Percentiles rank a stretch among this genome's conserved stretches.
phyloP scores from a whole-genome alignment of 1,140 invertebrate genomes.

The Drosophila burlai region DNA sequence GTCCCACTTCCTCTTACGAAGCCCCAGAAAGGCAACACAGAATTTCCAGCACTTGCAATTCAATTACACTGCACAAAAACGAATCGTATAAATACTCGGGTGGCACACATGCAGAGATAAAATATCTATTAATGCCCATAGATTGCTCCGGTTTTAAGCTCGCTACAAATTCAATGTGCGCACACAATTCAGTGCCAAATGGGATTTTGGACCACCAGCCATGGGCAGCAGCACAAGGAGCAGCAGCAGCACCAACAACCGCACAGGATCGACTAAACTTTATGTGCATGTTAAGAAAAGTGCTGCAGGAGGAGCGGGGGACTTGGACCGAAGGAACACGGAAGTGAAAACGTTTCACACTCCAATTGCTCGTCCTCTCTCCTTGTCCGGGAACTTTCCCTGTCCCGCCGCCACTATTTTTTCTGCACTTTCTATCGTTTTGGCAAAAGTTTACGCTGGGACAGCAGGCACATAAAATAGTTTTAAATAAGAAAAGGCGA shows the following conservation, averaged over 20 bases:
- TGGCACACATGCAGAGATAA: constrained; percentile 41
- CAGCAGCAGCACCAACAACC: constrained; percentile 23
- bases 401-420: constrained; percentile 15
- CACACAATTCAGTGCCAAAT: constrained; percentile 82
- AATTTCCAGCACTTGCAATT: constrained; percentile 61
- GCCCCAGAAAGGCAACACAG: constrained; percentile 8
- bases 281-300: constrained; percentile 78
- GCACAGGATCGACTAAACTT: constrained; percentile 74
- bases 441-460: constrained; percentile 75
- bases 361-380: constrained; percentile 67
- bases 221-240: constrained; percentile 31
- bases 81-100: constrained; percentile 30
- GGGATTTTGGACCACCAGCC: constrained; percentile 72
- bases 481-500: constrained; percentile 83
- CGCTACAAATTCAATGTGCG: constrained; percentile 78
- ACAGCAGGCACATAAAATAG: constrained; percentile 82
- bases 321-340: constrained; percentile 51
- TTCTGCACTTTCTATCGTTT: constrained; percentile 53
- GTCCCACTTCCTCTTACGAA: constrained; percentile 11
- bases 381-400: constrained; percentile 12
- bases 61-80: constrained; percentile 55
- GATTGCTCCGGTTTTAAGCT: constrained; percentile 67
- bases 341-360: constrained; percentile 83
- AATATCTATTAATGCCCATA: constrained; percentile 80
- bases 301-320: constrained; percentile 54